These are phyloP conservation scores for Chaetorhynchus papuensis DNA, from an alignment of 2,113 vertebrate species.

Conservation along the genomic window DNA sequence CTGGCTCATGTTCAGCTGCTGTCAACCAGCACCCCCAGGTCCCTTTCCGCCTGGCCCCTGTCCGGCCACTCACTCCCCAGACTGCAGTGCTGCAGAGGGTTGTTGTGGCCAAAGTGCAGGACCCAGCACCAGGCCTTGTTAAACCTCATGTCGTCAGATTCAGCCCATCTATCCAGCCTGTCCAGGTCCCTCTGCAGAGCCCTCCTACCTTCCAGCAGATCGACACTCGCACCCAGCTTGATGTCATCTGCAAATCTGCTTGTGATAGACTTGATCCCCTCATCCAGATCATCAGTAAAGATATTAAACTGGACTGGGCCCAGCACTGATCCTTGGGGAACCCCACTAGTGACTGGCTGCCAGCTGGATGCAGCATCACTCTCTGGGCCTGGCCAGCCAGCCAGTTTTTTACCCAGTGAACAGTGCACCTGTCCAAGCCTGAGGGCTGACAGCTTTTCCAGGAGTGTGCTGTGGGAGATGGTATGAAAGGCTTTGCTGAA, in stretches of 20 bases:
- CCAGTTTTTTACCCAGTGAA: background rate
- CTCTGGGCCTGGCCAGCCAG: background rate
- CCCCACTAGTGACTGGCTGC: background rate
- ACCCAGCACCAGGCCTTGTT: background rate
- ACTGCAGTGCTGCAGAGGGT: background rate
- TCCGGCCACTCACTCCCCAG: background rate
- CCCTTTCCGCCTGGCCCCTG: accelerated
- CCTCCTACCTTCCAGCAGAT: background rate
- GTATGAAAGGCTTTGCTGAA: background rate
- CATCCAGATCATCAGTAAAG: background rate
- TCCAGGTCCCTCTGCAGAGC: background rate
- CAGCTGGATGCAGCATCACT: background rate
- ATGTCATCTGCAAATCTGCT: background rate
- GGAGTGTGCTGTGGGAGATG: background rate
- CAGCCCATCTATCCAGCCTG: background rate
- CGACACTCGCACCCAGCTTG: background rate
- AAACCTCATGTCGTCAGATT: background rate
- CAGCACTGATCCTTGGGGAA: background rate
- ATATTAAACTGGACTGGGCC: background rate
- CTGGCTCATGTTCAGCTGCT: background rate
- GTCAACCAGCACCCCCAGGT: background rate
- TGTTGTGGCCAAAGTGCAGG: background rate
- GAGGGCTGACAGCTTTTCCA: background rate
- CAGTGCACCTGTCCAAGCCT: background rate
- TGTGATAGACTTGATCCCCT: background rate